Conservation (phyloP, 2,113 vertebrate species). For the Spilogale gracilis region DNA sequence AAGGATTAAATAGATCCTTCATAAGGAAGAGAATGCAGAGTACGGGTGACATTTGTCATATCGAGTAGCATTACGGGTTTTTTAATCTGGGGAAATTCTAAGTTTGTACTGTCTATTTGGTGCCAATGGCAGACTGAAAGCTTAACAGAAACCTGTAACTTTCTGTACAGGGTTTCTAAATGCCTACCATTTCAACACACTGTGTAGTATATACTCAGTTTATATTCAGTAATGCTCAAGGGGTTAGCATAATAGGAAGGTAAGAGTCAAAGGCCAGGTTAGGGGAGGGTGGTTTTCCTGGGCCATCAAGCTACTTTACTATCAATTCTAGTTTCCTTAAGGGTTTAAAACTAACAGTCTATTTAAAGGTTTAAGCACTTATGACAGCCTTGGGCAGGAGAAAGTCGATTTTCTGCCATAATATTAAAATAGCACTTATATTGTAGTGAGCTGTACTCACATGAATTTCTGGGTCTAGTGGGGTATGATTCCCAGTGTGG, state of each 20-base stretch:
- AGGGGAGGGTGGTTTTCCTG: constrained; percentile 67
- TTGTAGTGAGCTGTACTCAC: rapidly evolving
- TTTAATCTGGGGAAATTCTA: neutral
- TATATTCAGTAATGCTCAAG: constrained; percentile 72
- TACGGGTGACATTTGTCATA: neutral
- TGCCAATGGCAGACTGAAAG: constrained; percentile 60
- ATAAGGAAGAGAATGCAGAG: neutral
- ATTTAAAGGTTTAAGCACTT: constrained; percentile 84
- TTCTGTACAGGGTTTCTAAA: constrained; percentile 52
- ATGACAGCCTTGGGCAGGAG: constrained; percentile 69
- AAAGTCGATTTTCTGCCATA: neutral
- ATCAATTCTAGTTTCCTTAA: constrained; percentile 82
- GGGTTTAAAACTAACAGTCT: constrained; percentile 84
- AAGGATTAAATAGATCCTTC: neutral
- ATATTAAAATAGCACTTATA: neutral
- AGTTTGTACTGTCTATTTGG: constrained; percentile 12
- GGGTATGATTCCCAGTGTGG: neutral
- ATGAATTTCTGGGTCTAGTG: neutral
- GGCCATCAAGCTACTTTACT: constrained; percentile 83
- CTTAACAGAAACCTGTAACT: constrained; percentile 48
- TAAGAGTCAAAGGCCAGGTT: constrained; percentile 46
- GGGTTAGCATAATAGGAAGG: constrained; percentile 74
- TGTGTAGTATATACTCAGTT: constrained; percentile 6
- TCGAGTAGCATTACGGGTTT: neutral
- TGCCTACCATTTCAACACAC: constrained; percentile 41